Evolutionary conservation across 1,140 invertebrate genomes (phyloP).

Genomic region (Listronotus oregonensis): DNA sequence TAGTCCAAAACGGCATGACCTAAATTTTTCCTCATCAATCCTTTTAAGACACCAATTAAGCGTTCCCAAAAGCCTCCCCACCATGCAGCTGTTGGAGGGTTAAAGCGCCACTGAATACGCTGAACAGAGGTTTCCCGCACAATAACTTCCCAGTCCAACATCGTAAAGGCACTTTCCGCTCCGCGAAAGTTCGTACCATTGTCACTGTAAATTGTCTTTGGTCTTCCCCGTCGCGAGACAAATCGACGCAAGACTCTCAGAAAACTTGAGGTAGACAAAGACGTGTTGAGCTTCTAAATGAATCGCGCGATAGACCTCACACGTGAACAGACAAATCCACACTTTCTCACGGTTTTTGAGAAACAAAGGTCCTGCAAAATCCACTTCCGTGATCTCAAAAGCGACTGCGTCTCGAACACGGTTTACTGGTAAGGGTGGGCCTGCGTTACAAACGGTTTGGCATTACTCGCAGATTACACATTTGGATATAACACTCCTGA

Average conservation of each 20-base stretch:
- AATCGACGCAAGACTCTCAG: conserved; percentile 45
- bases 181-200: conserved; percentile 53
- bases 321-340: conserved; percentile 51
- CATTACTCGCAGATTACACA: too few species aligned
- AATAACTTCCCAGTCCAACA: conserved; percentile 41
- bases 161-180: conserved; percentile 41
- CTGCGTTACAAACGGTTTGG: too few species aligned
- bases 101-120: conserved; percentile 30
- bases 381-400: too few species aligned
- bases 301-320: conserved; percentile 47
- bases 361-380: conserved; percentile 41
- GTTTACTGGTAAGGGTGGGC: too few species aligned
- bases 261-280: conserved; percentile 47
- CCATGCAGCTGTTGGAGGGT: conserved; percentile 36
- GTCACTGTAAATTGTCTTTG: too few species aligned
- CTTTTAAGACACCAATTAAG: conserved; percentile 52
- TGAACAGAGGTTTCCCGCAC: too few species aligned
- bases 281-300: conserved; percentile 51
- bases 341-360: conserved; percentile 37
- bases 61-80: too few species aligned
- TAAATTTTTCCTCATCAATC: conserved; percentile 43
- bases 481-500: too few species aligned
- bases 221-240: too few species aligned
- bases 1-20: too few species aligned
- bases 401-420: too few species aligned